A percentile compares a stretch with the other conserved stretches of the same genome.
These are phyloP conservation scores for Lissocephala sabroskyi DNA, from an alignment of 2,888 invertebrate genomes.

Conservation along the genomic window DNA sequence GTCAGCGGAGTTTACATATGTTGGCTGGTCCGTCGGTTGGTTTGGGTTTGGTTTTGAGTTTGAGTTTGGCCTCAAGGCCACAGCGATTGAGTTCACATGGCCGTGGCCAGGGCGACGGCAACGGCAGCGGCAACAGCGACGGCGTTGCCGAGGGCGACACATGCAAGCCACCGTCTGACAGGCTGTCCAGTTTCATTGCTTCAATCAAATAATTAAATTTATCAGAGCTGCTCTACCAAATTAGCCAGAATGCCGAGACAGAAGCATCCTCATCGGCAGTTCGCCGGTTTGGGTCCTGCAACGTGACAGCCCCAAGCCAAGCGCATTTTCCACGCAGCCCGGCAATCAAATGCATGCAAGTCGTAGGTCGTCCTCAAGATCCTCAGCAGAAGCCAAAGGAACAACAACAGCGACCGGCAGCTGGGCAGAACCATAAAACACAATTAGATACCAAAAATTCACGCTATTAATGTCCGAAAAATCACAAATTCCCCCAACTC, in stretches of 20 bases:
- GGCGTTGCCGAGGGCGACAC: not conserved
- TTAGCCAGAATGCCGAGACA: conserved; percentile 11
- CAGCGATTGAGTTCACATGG: no score
- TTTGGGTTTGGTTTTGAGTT: no score
- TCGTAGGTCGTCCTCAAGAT: no score
- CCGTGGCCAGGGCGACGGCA: no score
- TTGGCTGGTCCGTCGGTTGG: no score
- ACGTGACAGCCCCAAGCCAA: conserved; percentile 51
- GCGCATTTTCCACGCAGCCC: conserved; percentile 1
- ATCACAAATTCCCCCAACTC: conserved; percentile 14
- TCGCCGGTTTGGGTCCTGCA: no score
- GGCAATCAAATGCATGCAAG: conserved; percentile 49
- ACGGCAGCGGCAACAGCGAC: not conserved
- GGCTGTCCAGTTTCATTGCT: not conserved
- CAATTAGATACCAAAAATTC: conserved; percentile 39
- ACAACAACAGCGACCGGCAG: no score
- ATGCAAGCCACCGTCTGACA: conserved; percentile 4
- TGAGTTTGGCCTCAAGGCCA: no score
- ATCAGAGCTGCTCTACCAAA: conserved; percentile 14
- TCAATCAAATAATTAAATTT: conserved; percentile 36
- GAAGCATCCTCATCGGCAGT: conserved; percentile 15
- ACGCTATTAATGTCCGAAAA: conserved; percentile 44
- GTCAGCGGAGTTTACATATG: conserved; percentile 12
- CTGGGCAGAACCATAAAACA: conserved; percentile 16
- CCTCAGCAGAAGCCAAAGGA: no score